phyloP scores from a whole-genome alignment of 1,140 invertebrate genomes.

The Bombus terrestris region DNA sequence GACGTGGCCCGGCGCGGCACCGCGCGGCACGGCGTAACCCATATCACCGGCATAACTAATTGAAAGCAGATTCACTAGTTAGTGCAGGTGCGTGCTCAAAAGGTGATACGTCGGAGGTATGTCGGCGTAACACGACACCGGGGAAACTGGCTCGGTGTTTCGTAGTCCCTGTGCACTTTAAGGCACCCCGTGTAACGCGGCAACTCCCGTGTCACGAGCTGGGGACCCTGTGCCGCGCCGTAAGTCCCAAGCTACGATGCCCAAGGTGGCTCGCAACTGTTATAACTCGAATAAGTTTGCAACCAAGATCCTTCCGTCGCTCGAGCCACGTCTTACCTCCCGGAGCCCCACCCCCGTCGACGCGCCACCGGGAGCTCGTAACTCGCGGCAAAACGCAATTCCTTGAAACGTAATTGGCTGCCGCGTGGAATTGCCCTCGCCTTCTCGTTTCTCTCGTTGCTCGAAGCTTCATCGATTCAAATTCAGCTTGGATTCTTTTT shows the following conservation, averaged over 20 bases:
- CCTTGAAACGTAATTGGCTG: constrained; percentile 72
- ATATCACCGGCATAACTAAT: constrained; percentile 37
- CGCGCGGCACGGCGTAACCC: not conserved
- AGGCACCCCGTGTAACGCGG: not conserved
- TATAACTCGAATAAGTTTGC: constrained; percentile 69
- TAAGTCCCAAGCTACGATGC: constrained; percentile 31
- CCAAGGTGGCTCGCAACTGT: constrained; percentile 43
- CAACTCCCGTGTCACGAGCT: not conserved
- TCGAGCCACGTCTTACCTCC: not conserved
- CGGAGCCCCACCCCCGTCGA: not conserved
- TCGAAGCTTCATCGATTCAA: not conserved
- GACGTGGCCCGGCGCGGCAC: not conserved
- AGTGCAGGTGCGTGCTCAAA: constrained; percentile 33
- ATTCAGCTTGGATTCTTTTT: not conserved
- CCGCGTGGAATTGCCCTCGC: constrained; percentile 53
- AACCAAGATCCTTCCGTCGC: constrained; percentile 5
- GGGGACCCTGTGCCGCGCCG: not conserved
- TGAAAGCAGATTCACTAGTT: constrained; percentile 51
- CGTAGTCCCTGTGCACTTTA: constrained; percentile 32
- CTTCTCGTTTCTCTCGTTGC: not conserved
- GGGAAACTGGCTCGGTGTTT: constrained; percentile 9
- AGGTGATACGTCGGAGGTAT: constrained; percentile 31
- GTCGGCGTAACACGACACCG: constrained; percentile 29
- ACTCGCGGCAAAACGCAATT: constrained; percentile 56
- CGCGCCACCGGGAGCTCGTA: constrained; percentile 41